A percentile compares a stretch with the other conserved stretches of the same genome.
Conservation (phyloP, 1,140 invertebrate genomes). For the Batillaria attramentaria region DNA sequence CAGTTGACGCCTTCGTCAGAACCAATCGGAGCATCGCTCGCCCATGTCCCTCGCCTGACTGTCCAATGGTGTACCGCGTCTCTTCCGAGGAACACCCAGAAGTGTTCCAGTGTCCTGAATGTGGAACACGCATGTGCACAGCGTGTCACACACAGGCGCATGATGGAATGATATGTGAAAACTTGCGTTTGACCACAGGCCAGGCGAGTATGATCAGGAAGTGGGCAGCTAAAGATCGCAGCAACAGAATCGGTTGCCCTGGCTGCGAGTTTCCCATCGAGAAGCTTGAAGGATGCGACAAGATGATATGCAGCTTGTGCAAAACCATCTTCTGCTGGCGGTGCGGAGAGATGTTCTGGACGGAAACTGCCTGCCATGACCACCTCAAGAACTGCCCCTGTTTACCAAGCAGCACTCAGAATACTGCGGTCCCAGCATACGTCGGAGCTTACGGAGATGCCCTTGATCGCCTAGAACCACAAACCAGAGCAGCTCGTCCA, state of each 20-base stretch:
- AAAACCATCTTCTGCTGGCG: slow-evolving; percentile 57
- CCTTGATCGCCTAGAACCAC: too few species aligned
- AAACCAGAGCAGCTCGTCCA: too few species aligned
- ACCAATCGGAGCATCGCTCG: slow-evolving; percentile 43
- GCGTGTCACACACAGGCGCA: slow-evolving; percentile 54
- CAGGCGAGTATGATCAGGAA: slow-evolving; percentile 26
- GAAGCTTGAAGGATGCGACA: slow-evolving; percentile 58
- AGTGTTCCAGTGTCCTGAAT: slow-evolving; percentile 52
- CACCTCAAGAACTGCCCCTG: too few species aligned
- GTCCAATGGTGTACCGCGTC: slow-evolving; percentile 54
- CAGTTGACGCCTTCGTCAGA: slow-evolving; percentile 41
- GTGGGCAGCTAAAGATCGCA: slow-evolving; percentile 44
- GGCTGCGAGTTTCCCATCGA: slow-evolving; percentile 54
- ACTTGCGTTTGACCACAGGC: slow-evolving; percentile 35
- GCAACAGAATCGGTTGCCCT: slow-evolving; percentile 54
- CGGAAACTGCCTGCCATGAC: slow-evolving; percentile 42
- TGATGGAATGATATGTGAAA: slow-evolving; percentile 56
- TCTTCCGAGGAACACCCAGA: slow-evolving; percentile 31
- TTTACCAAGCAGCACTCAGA: too few species aligned
- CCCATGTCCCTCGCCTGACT: slow-evolving; percentile 62
- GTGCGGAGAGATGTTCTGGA: slow-evolving; percentile 44
- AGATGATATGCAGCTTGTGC: slow-evolving; percentile 54
- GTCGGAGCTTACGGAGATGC: too few species aligned
- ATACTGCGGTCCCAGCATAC: too few species aligned
- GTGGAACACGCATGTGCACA: slow-evolving; percentile 53